These are phyloP conservation scores for Napeogenes inachia DNA, from an alignment of 2,888 invertebrate genomes.

Conservation along the genomic window DNA sequence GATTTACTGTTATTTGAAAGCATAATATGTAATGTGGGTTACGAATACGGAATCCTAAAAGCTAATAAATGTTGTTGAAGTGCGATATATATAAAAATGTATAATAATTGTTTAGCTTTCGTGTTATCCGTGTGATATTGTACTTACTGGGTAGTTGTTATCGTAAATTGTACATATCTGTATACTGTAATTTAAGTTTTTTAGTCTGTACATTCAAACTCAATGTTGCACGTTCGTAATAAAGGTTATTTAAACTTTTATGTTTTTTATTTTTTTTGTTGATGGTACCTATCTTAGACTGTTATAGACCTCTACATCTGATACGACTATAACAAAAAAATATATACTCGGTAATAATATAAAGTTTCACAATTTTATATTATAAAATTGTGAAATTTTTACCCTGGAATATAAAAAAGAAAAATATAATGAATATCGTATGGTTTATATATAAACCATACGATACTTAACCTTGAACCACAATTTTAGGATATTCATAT, in stretches of 20 bases:
- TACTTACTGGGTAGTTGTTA: conserved; percentile 1
- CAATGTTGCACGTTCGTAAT: conserved; percentile 9
- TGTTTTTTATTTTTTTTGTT: not conserved
- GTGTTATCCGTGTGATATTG: not conserved
- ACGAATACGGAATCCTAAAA: not conserved
- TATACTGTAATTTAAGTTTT: conserved; percentile 8
- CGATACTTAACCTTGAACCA: too few relatives aligned
- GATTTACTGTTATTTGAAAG: not conserved
- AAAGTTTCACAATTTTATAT: too few relatives aligned
- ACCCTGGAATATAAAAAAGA: too few relatives aligned
- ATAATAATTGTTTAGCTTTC: conserved; percentile 4
- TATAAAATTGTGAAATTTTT: too few relatives aligned
- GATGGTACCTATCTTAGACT: too few relatives aligned
- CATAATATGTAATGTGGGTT: not conserved
- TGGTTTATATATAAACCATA: too few relatives aligned
- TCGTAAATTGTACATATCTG: conserved; percentile 21
- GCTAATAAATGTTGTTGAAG: conserved; percentile 6
- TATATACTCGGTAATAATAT: too few relatives aligned
- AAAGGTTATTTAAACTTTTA: not conserved
- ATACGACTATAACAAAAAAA: too few relatives aligned
- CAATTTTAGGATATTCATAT: too few relatives aligned
- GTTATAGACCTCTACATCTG: too few relatives aligned
- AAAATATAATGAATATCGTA: too few relatives aligned
- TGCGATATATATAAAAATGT: conserved; percentile 6
- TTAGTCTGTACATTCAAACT: conserved; percentile 2